Evolutionary conservation across 1,140 invertebrate genomes (phyloP).

Genomic region (Caerostris darwini): DNA sequence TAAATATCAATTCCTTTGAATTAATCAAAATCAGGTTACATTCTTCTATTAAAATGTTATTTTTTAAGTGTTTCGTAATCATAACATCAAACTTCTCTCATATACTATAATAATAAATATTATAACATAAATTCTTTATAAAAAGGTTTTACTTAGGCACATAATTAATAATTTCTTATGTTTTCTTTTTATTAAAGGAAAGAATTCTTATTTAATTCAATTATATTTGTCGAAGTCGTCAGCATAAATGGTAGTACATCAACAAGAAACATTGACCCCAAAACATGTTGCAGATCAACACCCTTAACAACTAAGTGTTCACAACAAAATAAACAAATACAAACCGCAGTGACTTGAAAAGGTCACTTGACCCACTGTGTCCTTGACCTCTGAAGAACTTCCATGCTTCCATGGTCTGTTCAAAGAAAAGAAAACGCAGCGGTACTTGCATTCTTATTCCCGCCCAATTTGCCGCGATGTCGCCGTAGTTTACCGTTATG

Average conservation of each 20-base stretch:
- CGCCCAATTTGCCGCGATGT: neutral
- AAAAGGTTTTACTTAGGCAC: too few relatives aligned
- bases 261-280: neutral
- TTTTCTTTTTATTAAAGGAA: too few relatives aligned
- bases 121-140: too few relatives aligned
- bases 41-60: too few relatives aligned
- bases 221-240: too few relatives aligned
- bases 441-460: neutral
- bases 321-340: conserved; percentile 21
- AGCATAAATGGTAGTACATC: neutral
- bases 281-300: neutral
- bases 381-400: conserved; percentile 14
- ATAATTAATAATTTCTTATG: too few relatives aligned
- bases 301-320: neutral
- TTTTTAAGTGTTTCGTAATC: too few relatives aligned
- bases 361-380: neutral
- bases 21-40: too few relatives aligned
- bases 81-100: too few relatives aligned
- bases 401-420: neutral
- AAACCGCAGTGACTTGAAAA: neutral
- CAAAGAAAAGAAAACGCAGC: neutral
- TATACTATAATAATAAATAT: too few relatives aligned
- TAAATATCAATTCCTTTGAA: too few relatives aligned
- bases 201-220: too few relatives aligned
- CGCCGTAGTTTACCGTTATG: neutral